Percentiles rank a stretch among this genome's conserved stretches.
These are phyloP conservation scores for Apamea anceps DNA, from an alignment of 2,888 invertebrate genomes.

Conservation along the genomic window DNA sequence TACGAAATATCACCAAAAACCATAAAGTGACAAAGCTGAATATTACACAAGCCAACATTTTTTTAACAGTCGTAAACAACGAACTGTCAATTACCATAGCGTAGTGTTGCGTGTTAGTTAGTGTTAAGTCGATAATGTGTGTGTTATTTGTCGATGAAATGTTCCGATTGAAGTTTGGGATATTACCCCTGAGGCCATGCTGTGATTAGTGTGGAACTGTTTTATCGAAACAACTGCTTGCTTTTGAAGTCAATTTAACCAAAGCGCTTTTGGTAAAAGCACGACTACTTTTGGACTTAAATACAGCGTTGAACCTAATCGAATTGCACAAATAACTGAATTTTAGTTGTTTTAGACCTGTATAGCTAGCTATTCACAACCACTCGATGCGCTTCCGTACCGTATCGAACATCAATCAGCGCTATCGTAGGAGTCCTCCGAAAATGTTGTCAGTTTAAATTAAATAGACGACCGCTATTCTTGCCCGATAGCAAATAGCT, in stretches of 20 bases:
- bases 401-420: too few species aligned
- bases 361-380: too few species aligned
- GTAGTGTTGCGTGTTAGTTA: slow-evolving; percentile 55
- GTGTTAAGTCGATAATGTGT: slow-evolving; percentile 48
- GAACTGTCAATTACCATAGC: slow-evolving; percentile 75
- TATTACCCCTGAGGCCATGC: slow-evolving; percentile 56
- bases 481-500: too few species aligned
- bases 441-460: too few species aligned
- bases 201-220: slow-evolving; percentile 8
- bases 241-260: neutral
- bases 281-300: neutral
- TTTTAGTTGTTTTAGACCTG: too few species aligned
- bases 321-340: neutral
- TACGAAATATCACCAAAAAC: slow-evolving; percentile 52
- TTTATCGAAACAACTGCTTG: slow-evolving; percentile 19
- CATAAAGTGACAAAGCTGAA: slow-evolving; percentile 57
- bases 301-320: neutral
- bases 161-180: slow-evolving; percentile 65
- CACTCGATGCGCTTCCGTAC: too few species aligned
- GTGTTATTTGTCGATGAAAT: slow-evolving; percentile 35
- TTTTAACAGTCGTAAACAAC: slow-evolving; percentile 74
- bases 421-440: too few species aligned
- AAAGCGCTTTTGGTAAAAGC: neutral
- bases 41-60: slow-evolving; percentile 64
- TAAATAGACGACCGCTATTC: too few species aligned